Conservation (phyloP, 2,888 invertebrate genomes). For the Athetis lepigone region DNA sequence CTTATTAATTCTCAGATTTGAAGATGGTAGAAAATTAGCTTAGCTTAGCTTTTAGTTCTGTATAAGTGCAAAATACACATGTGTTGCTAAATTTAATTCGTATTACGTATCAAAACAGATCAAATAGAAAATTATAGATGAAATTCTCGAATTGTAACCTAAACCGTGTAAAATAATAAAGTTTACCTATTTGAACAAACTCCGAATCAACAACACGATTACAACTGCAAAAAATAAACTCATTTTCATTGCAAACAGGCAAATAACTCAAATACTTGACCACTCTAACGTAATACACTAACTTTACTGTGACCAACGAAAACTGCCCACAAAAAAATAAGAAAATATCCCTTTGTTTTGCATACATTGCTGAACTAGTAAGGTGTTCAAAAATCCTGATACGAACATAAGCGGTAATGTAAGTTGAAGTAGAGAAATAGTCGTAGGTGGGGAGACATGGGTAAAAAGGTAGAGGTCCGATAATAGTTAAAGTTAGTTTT, state of each 20-base stretch:
- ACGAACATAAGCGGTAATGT: conserved; percentile 23
- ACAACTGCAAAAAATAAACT: conserved; percentile 48
- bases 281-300: conserved; percentile 49
- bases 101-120: no score
- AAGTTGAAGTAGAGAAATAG: conserved; percentile 27
- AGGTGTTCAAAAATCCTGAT: neutral
- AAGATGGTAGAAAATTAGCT: no score
- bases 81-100: no score
- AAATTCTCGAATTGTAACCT: neutral
- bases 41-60: no score
- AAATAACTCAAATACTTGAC: conserved; percentile 61
- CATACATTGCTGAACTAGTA: conserved; percentile 16
- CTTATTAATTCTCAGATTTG: no score
- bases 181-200: conserved; percentile 28
- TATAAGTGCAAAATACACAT: no score
- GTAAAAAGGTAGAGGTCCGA: conserved; percentile 54
- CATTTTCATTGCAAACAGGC: conserved; percentile 53
- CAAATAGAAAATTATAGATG: no score
- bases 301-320: conserved; percentile 43
- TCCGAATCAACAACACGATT: conserved; percentile 17
- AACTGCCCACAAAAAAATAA: conserved; percentile 15
- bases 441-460: conserved; percentile 2
- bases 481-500: conserved; percentile 80
- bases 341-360: neutral
- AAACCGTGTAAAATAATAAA: neutral